phyloP scores from a whole-genome alignment of 2,113 vertebrate species.

The Ornithorhynchus anatinus region DNA sequence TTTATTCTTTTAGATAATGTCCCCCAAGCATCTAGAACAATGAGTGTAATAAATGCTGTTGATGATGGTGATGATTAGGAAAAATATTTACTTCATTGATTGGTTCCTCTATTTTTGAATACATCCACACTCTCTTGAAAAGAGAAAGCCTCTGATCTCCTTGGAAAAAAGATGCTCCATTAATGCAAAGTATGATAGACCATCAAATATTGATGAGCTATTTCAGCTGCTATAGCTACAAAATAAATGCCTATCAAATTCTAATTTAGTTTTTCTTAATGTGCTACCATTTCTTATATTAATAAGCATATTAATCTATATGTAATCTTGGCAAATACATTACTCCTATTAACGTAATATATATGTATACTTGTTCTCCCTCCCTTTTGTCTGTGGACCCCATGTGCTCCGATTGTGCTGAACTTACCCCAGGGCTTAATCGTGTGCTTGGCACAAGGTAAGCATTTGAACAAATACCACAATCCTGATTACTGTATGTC shows the following conservation, averaged over 20 bases:
- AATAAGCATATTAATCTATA: no score
- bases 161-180: conserved; percentile 42
- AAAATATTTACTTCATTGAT: conserved; percentile 37
- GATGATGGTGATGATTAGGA: conserved; percentile 56
- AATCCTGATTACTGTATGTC: no score
- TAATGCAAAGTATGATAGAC: conserved; percentile 42
- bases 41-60: conserved; percentile 50
- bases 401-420: no score
- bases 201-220: conserved; percentile 31
- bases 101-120: no score
- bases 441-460: no score
- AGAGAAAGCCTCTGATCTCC: conserved; percentile 52
- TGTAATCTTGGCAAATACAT: no score
- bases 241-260: conserved; percentile 19
- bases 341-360: no score
- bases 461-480: no score
- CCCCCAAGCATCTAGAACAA: conserved; percentile 49
- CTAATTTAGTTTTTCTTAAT: conserved; percentile 35
- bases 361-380: no score
- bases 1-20: conserved; percentile 45
- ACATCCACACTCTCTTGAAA: no score
- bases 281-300: conserved; percentile 31
- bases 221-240: conserved; percentile 28
- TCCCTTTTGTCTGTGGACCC: no score
- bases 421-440: no score